Evolutionary conservation across 2,797 vertebrate genomes (phyloP), one percentile per base, ranked within the genome.

Genomic region (Pelobates cultripes): DNA sequence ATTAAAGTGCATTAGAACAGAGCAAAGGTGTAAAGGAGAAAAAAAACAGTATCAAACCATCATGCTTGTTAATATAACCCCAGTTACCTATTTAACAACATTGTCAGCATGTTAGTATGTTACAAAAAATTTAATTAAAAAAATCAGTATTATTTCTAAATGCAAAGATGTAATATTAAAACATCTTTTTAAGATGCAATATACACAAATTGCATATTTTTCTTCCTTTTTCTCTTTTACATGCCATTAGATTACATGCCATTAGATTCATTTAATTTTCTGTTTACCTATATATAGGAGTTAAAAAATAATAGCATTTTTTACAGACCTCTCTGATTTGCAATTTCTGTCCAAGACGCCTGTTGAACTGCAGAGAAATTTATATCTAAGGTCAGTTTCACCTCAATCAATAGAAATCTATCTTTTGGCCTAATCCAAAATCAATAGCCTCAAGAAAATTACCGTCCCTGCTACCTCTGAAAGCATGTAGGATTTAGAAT

Each of bases 361-460:
- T 90, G 75, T 77, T 84, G 86, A 91, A 89, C 85, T 89, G 80
- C 81, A 82, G 61, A 81, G 43, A 84, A 89, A 85, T 89, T 90
- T 88, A 88, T 90, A 85, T 84, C 76, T 81, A 80, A 78, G 86
- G 88, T 90, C 87, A 88, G 83, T 88, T 89, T 91, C 85, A 84
- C 83, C 86, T 90, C 88, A 86, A 90, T 90, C 86, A 89, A 88
- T 86, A 85, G 77, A 89, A 90, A 90, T 83, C 82, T 87, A 88
- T 88, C 86, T 88, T 69, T 86, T 87, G 88, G 75, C 66, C 85
- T 91, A 91, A 91, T 89, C 87, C 88, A 88, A 90, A 93, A 90
- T 89, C 87, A 73, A 88, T 89, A 88, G 0, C 10, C 74, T 83
- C 83, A 14, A 79, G 78, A 84, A 86, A 89, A 74, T 77, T 82